Conservation (phyloP, 2,113 vertebrate genomes). For the Astur gentilis region DNA sequence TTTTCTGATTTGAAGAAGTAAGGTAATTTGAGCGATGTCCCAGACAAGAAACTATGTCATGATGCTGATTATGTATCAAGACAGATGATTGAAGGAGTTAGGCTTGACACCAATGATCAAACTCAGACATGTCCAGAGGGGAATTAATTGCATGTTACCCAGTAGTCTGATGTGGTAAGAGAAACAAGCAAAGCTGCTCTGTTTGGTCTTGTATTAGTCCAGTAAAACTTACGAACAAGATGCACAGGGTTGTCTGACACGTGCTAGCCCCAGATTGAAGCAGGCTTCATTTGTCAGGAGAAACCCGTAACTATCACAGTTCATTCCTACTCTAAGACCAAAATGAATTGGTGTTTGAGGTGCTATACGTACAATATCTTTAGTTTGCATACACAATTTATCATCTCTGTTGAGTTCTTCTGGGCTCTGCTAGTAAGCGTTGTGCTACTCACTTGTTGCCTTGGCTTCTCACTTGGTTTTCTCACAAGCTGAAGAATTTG, state of each 20-base stretch:
- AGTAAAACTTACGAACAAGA: accelerated
- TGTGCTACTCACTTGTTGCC: not conserved
- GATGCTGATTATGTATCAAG: not conserved
- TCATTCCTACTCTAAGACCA: not conserved
- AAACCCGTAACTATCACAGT: not conserved
- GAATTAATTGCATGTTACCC: not conserved
- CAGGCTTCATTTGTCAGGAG: not conserved
- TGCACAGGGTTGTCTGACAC: not conserved
- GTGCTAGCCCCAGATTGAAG: not conserved
- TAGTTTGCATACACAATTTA: not conserved
- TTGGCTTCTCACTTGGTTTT: not conserved
- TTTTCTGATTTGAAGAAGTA: not conserved
- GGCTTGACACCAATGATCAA: not conserved
- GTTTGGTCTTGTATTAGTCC: not conserved
- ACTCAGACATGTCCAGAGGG: not conserved
- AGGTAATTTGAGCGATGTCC: not conserved
- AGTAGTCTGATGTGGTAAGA: not conserved
- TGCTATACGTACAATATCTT: not conserved
- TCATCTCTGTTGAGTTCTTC: not conserved
- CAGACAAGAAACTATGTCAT: not conserved
- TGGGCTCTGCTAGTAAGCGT: not conserved
- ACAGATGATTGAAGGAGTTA: not conserved
- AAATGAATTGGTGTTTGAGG: not conserved
- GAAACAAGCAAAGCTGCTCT: not conserved
- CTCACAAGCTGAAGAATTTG: not conserved